Evolutionary conservation across 2,888 invertebrate genomes (phyloP).

Genomic region (Pseudococcus jackbeardsleyi): DNA sequence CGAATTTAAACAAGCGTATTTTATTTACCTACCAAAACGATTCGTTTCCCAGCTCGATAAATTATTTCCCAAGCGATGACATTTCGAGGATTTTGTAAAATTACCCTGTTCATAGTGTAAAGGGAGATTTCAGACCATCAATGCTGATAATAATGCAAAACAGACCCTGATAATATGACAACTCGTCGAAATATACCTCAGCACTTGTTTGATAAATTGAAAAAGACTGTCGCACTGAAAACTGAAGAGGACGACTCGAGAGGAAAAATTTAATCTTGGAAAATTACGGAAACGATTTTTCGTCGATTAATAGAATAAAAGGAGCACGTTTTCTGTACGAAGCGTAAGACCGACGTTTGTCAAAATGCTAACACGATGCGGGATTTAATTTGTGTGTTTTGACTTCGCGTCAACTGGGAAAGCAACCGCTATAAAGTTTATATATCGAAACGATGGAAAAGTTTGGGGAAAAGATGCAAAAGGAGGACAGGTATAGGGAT

Average conservation of each 20-base stretch:
- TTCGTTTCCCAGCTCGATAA: not conserved
- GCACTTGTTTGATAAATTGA: conserved; percentile 1
- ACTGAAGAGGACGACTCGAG: not conserved
- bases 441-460: not conserved
- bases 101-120: not conserved
- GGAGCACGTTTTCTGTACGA: not conserved
- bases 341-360: not conserved
- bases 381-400: conserved; percentile 33
- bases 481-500: not conserved
- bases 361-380: not conserved
- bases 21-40: conserved; percentile 19
- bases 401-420: not conserved
- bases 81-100: conserved; percentile 3
- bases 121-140: not conserved
- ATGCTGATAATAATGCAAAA: not conserved
- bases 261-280: conserved; percentile 9
- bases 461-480: not conserved
- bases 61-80: not conserved
- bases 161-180: not conserved
- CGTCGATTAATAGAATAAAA: conserved; percentile 5
- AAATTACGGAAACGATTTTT: conserved; percentile 14
- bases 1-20: not conserved
- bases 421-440: not conserved
- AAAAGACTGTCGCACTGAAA: not conserved
- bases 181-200: not conserved